These are phyloP conservation scores for Deladenus siricidicola DNA, from an alignment of 2,888 invertebrate species.

Conservation along the genomic window DNA sequence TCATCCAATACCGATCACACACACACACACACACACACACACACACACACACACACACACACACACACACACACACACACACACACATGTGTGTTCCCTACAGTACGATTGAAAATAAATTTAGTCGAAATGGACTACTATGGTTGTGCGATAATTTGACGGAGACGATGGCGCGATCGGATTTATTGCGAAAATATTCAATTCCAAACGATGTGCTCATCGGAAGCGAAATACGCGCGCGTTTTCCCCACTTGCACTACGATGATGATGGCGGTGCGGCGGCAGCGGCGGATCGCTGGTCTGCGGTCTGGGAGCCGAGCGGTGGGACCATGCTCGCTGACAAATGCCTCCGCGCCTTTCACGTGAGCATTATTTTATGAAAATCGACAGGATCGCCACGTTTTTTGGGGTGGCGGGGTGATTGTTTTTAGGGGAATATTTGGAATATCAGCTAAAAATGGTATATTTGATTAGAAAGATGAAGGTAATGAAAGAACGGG, in stretches of 20 bases:
- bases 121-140: conserved; percentile 27
- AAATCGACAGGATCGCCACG: neutral
- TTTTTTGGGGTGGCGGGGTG: neutral
- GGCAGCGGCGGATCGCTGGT: no score
- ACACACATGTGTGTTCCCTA: no score
- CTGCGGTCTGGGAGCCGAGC: conserved; percentile 21
- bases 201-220: conserved; percentile 27
- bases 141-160: conserved; percentile 24
- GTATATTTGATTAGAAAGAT: no score
- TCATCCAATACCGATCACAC: no score
- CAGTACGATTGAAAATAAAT: no score
- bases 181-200: conserved; percentile 12
- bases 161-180: conserved; percentile 16
- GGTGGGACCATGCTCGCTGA: conserved; percentile 29
- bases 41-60: no score
- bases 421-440: neutral
- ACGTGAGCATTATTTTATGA: conserved; percentile 17
- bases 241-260: conserved; percentile 31
- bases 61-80: no score
- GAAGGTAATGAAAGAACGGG: no score
- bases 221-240: conserved; percentile 14
- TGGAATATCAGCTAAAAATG: neutral
- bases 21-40: no score
- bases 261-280: conserved; percentile 20
- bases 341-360: conserved; percentile 27